Conservation (phyloP, 2,888 invertebrate genomes). For the Cheilosia vulpina region DNA sequence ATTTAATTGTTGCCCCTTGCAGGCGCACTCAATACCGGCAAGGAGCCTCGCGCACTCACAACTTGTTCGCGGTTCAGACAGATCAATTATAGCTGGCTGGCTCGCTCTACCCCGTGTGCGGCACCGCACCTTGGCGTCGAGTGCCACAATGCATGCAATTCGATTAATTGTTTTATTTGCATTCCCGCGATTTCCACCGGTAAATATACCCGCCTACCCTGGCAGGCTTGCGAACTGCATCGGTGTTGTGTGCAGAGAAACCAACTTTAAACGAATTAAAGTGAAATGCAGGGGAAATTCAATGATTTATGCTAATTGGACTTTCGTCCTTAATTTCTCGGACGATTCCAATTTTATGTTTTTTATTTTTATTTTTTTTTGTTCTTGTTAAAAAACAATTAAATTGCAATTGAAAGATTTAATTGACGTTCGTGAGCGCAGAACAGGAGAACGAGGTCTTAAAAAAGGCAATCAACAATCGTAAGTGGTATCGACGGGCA, state of each 20-base stretch:
- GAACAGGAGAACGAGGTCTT: conserved; percentile 7
- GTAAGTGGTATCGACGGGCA: too few relatives aligned
- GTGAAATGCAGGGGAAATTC: conserved; percentile 63
- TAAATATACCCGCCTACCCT: conserved; percentile 52
- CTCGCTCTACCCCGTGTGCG: background rate
- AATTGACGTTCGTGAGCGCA: conserved; percentile 1
- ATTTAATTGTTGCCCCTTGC: conserved; percentile 70
- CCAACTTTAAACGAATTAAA: conserved; percentile 67
- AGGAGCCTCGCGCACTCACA: conserved; percentile 29
- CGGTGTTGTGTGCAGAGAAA: background rate
- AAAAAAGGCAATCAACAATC: background rate
- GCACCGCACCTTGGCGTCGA: conserved; percentile 5
- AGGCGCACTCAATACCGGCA: conserved; percentile 44
- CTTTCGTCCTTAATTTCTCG: conserved; percentile 45
- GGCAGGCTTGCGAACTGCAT: conserved; percentile 21
- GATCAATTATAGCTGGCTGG: conserved; percentile 60
- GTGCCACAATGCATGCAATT: conserved; percentile 50
- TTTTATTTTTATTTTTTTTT: background rate
- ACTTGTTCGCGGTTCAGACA: conserved; percentile 63
- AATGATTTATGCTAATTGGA: conserved; percentile 72
- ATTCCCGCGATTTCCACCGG: conserved; percentile 63
- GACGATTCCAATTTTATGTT: conserved; percentile 1
- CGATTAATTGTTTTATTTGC: conserved; percentile 74
- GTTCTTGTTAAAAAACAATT: conserved; percentile 12
- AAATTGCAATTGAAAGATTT: conserved; percentile 34